Evolutionary conservation across 2,113 vertebrate genomes (phyloP).

Genomic region (Neopipo cinnamomea): DNA sequence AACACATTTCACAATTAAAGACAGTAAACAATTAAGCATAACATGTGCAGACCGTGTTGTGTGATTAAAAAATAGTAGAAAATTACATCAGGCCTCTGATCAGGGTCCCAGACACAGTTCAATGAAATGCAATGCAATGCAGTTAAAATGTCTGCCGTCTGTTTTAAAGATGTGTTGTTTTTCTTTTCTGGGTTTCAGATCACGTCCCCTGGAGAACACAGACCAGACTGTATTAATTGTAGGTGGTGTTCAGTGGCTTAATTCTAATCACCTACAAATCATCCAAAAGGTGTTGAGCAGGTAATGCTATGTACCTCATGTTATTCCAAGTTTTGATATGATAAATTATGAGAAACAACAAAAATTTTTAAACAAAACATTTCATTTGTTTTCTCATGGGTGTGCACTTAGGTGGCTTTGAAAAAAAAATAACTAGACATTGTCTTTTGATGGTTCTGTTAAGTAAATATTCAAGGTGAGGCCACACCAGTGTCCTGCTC

Average conservation of each 20-base stretch:
- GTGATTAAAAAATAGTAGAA: constrained; percentile 48
- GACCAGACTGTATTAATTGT: constrained; percentile 86
- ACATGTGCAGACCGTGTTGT: neutral
- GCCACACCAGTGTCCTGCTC: neutral
- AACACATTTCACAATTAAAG: neutral
- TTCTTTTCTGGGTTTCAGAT: constrained; percentile 80
- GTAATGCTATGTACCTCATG: constrained; percentile 38
- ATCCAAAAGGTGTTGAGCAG: constrained; percentile 86
- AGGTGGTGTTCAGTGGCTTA: constrained; percentile 97
- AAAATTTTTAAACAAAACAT: neutral
- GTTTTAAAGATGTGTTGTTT: constrained; percentile 62
- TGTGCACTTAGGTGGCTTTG: neutral
- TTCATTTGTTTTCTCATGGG: neutral
- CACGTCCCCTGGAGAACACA: constrained; percentile 86
- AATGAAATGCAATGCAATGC: constrained; percentile 55
- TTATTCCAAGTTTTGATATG: neutral
- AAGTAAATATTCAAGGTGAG: neutral
- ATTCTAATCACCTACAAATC: constrained; percentile 85
- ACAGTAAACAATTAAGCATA: constrained; percentile 46
- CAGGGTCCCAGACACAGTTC: constrained; percentile 58
- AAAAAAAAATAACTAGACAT: neutral
- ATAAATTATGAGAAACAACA: neutral
- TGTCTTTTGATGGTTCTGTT: neutral
- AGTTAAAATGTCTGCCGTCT: constrained; percentile 71
- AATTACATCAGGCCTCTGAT: constrained; percentile 51